Base-by-base conservation (phyloP, 30 jellyfish, hydroid and myxozoan genomes). In the Rhopilema esculentum region DNA sequence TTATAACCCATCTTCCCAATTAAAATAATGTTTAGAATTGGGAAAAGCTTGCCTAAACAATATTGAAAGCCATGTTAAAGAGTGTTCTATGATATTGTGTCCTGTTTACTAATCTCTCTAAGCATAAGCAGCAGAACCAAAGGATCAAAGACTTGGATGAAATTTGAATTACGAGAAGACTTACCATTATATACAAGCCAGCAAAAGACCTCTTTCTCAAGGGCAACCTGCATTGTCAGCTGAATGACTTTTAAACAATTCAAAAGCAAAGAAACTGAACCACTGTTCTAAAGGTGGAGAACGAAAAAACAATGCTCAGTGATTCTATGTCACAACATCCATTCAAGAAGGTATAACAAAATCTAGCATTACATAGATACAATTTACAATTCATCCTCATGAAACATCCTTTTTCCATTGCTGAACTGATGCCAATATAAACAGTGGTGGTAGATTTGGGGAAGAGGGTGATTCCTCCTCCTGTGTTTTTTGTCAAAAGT, bases 171-270 rank as follows among this genome's bases (percentile, higher is more conserved):
- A 40, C 6, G 57, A 40, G 57, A 12, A 0, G 0, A 75, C 88
- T 33, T 70, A 95, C 99, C 97, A 68, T 95, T 95, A 75, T 83
- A 89, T 1, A 89, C 97, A 40, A 95, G 97, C 99, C 99, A 95
- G 72, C 92, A 95, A 66, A 52, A 80, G 19, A 65, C 72, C 33
- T 95, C 97, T 19, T 80, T 79, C 40, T 32, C 86, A 49, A 89
- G 29, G 17, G 97, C 97, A 72, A 72, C 31, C 68, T 90, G 97
- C 85, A 79, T 82, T 22, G 97, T 77, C 67, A 89, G 16, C 51
- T 95, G 99, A 52, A 95, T 40, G 32, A 95, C 77, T 74, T 90
- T 90, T 22, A 94, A 74, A 68, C 94, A 62, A 66, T 65, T 72
- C 22, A 78, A 82, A 18, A 92, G 72, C 48, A 51, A 23, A 4